Base-by-base conservation (phyloP, 2,888 invertebrate species). In the Listrodromus nycthemerus region DNA sequence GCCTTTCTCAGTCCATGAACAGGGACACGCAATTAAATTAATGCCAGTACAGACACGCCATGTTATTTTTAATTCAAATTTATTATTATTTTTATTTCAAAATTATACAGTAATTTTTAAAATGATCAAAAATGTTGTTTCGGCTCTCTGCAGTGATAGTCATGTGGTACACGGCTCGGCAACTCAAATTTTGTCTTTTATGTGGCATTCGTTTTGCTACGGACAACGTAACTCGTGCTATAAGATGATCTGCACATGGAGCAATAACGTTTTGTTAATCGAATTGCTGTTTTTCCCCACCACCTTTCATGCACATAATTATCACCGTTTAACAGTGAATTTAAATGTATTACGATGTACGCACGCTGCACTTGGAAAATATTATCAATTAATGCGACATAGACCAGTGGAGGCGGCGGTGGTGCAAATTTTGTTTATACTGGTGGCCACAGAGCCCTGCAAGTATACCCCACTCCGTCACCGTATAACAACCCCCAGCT, bases 401-500 rank as follows among this genome's bases (percentile, higher is more conserved):
- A 93, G 93, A 90, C 89, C 81, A 91, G 91, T 86, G 92, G 92
- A 90, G 90, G 90, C 87, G 91, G 91, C 85, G 88, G 89, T 89
- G 90, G 90, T 87, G 91, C 91, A 82, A 91, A 92, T 89, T 90
- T 92, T 87, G 89, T 91, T 89, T 93, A 93, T 88, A 87, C 92
- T 69, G 92, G 91, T 88, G 91, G 92, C 88, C 92, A 93, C 87
- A 91, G 92, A 91, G 92, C 92, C 87, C 92, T 92, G 37, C 93
- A 93, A 90, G 92, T 93, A 86, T 93, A 93, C 91, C 93, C 93
- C 83, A 91, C 91, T 87, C 91, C 91, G 87, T 93, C 92, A 85
- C 93, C 92, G 84, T 93, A 92, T 90, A 90, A 90, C 90, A 93
- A 92, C 89, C 93, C 93, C 87, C 93, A 93, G 88, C 91, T 92